Conservation (phyloP, 2,888 invertebrate genomes). For the Diplazon laetatorius region DNA sequence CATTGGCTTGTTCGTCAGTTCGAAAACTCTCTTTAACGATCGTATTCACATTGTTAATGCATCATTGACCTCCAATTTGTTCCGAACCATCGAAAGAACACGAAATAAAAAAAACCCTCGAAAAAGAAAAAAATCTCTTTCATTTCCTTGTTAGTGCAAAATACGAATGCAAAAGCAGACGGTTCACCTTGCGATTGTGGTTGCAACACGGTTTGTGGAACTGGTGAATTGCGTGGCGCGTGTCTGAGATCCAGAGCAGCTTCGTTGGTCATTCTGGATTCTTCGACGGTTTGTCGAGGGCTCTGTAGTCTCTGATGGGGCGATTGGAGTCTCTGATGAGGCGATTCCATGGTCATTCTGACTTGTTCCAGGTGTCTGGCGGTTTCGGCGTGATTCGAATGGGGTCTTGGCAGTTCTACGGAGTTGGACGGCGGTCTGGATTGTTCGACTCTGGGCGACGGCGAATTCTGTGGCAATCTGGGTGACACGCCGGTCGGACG, state of each 20-base stretch:
- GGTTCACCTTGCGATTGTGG: slow-evolving; percentile 78
- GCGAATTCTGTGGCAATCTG: slow-evolving; percentile 77
- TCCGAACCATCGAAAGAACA: too few species aligned
- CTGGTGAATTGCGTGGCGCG: slow-evolving; percentile 78
- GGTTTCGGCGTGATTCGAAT: slow-evolving; percentile 75
- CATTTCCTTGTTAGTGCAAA: too few species aligned
- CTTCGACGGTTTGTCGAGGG: slow-evolving; percentile 77
- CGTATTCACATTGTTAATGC: too few species aligned
- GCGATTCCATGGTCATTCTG: slow-evolving; percentile 79
- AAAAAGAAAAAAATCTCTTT: slow-evolving; percentile 6
- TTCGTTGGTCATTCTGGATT: slow-evolving; percentile 75
- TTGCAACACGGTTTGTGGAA: slow-evolving; percentile 74
- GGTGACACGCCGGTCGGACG: slow-evolving; percentile 78
- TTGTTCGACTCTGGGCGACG: slow-evolving; percentile 77
- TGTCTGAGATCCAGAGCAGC: slow-evolving; percentile 79
- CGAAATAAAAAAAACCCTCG: not conserved
- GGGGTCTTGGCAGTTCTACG: slow-evolving; percentile 77
- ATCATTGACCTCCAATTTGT: too few species aligned
- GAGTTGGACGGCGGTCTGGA: slow-evolving; percentile 78
- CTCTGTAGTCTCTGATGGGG: slow-evolving; percentile 79
- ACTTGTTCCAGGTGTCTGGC: slow-evolving; percentile 78
- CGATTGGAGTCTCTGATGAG: slow-evolving; percentile 78
- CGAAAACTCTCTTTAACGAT: too few species aligned
- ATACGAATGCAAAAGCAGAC: slow-evolving; percentile 1
- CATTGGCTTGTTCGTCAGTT: too few species aligned